Conservation (phyloP, 2,113 vertebrate genomes). For the Sinocyclocheilus rhinocerous region DNA sequence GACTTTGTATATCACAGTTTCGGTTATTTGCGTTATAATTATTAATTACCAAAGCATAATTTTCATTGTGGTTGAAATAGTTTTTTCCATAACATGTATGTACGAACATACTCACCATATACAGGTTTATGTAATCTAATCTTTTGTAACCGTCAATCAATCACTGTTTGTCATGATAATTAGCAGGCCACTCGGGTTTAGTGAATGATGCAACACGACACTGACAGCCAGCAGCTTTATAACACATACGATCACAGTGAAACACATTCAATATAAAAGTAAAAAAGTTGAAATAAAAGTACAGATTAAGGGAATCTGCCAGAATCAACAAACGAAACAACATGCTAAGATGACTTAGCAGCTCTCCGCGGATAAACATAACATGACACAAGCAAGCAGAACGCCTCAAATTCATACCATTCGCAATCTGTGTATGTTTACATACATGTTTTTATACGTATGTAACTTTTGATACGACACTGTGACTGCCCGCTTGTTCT, state of each 20-base stretch:
- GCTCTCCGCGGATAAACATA: neutral
- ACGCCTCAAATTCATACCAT: too few relatives aligned
- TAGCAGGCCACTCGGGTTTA: too few relatives aligned
- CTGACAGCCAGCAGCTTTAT: neutral
- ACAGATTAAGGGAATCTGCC: neutral
- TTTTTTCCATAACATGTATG: too few relatives aligned
- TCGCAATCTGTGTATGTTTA: neutral
- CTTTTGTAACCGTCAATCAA: neutral
- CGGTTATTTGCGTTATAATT: neutral
- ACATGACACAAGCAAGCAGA: neutral
- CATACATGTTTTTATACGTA: neutral
- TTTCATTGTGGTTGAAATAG: too few relatives aligned
- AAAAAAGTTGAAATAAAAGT: too few relatives aligned
- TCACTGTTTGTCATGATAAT: neutral
- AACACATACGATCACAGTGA: neutral
- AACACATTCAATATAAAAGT: too few relatives aligned
- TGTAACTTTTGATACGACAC: constrained; percentile 12
- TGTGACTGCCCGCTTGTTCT: neutral
- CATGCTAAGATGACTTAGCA: constrained; percentile 25
- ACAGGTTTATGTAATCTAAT: neutral
- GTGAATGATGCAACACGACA: neutral
- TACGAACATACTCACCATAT: neutral
- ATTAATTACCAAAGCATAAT: neutral
- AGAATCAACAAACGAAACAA: neutral
- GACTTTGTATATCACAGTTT: too few relatives aligned